Evolutionary conservation across 2,888 invertebrate species (phyloP).

Genomic region (Idaea dimidiata): DNA sequence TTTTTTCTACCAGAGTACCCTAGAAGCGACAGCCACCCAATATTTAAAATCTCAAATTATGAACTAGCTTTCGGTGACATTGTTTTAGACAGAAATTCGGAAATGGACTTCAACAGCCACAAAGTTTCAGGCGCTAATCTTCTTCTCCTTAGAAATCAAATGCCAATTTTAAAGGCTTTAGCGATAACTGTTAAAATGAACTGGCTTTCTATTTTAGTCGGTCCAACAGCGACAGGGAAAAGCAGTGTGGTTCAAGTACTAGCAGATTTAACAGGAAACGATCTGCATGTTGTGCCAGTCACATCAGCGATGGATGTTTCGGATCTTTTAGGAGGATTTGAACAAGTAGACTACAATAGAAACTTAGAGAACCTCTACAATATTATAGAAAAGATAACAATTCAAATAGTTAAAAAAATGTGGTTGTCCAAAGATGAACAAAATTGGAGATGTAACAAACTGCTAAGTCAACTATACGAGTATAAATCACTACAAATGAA

Average conservation of each 20-base stretch:
- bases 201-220: conserved; percentile 95
- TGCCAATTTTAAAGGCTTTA: conserved; percentile 87
- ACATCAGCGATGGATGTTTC: conserved; percentile 97
- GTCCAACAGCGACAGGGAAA: conserved; percentile 89
- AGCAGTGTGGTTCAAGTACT: conserved; percentile 88
- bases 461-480: conserved; percentile 53
- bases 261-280: conserved; percentile 87
- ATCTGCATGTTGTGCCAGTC: conserved; percentile 88
- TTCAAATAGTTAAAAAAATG: conserved; percentile 69
- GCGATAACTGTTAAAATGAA: conserved; percentile 93
- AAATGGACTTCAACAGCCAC: conserved; percentile 60
- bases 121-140: conserved; percentile 61
- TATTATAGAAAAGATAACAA: conserved; percentile 77
- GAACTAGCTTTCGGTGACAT: conserved; percentile 85
- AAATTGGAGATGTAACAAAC: conserved; percentile 47
- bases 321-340: conserved; percentile 97
- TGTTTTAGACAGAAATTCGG: conserved; percentile 58
- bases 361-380: conserved; percentile 86
- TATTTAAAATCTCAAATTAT: conserved; percentile 80
- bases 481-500: conserved; percentile 47
- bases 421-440: conserved; percentile 51
- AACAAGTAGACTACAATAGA: conserved; percentile 91
- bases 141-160: conserved; percentile 79
- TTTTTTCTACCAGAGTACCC: conserved; percentile 73
- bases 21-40: conserved; percentile 76